A percentile compares a stretch with the other conserved stretches of the same genome.
These are phyloP conservation scores for Mohoua ochrocephala DNA, from an alignment of 2,113 vertebrate genomes.

Conservation along the genomic window DNA sequence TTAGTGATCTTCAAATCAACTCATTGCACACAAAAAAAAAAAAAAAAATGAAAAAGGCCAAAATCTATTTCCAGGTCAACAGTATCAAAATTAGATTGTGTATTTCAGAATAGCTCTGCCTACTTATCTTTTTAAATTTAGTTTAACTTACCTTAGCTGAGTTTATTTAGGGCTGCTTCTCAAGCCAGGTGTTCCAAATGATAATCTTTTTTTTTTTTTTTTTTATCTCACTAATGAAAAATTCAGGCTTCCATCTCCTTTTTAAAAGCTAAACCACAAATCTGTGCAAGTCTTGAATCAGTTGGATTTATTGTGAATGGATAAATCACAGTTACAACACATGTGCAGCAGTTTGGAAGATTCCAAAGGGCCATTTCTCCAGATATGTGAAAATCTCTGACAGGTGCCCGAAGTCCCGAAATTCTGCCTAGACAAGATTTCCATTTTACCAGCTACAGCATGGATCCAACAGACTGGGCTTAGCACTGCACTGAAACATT, in stretches of 20 bases:
- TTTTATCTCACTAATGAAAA: background rate
- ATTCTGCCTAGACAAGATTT: background rate
- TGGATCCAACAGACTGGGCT: background rate
- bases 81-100: background rate
- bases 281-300: background rate
- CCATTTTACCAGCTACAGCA: background rate
- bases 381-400: background rate
- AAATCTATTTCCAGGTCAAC: background rate
- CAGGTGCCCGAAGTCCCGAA: background rate
- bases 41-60: background rate
- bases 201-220: background rate
- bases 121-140: background rate
- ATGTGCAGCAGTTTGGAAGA: fast-evolving
- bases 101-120: background rate
- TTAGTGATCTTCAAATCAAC: background rate
- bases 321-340: background rate
- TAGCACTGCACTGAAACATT: background rate
- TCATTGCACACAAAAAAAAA: background rate
- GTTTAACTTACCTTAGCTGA: background rate
- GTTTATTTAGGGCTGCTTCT: background rate
- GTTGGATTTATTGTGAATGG: background rate
- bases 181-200: background rate
- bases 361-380: background rate
- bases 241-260: background rate
- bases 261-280: background rate